A percentile compares a stretch with the other conserved stretches of the same genome.
These are phyloP conservation scores for Irena cyanogastra DNA, from an alignment of 2,113 vertebrate species.

Conservation along the genomic window DNA sequence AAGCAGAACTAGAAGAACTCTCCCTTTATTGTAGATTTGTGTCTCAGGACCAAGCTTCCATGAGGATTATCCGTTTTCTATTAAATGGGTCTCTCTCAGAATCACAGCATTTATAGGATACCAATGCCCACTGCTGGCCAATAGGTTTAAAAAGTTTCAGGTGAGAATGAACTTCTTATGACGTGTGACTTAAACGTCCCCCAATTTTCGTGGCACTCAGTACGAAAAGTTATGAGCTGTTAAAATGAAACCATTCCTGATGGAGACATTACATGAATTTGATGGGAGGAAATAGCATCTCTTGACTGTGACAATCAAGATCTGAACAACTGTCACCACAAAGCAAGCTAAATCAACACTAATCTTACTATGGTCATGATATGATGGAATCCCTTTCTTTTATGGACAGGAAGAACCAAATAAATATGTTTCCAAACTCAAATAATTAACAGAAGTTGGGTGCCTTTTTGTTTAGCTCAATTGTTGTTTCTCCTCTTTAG, in stretches of 20 bases:
- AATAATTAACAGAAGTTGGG: background rate
- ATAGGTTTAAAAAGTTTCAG: background rate
- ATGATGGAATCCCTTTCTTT: background rate
- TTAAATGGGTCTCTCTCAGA: background rate
- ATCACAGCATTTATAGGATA: background rate
- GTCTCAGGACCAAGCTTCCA: background rate
- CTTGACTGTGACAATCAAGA: background rate
- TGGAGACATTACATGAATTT: background rate
- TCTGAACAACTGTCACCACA: background rate
- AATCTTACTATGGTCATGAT: background rate
- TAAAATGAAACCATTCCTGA: background rate
- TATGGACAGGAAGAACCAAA: background rate
- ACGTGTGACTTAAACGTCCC: background rate
- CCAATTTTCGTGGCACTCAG: background rate
- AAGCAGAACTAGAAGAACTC: background rate
- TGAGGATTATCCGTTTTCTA: background rate
- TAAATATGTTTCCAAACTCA: background rate
- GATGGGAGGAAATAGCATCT: background rate
- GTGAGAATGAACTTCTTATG: background rate
- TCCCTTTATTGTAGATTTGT: background rate
- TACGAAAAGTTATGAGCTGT: background rate
- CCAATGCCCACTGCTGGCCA: accelerated
- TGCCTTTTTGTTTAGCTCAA: background rate
- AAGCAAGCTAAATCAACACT: background rate
- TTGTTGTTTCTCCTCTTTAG: background rate